Base-by-base conservation (phyloP, 2,888 invertebrate genomes). In the Drosophila hamatofila region DNA sequence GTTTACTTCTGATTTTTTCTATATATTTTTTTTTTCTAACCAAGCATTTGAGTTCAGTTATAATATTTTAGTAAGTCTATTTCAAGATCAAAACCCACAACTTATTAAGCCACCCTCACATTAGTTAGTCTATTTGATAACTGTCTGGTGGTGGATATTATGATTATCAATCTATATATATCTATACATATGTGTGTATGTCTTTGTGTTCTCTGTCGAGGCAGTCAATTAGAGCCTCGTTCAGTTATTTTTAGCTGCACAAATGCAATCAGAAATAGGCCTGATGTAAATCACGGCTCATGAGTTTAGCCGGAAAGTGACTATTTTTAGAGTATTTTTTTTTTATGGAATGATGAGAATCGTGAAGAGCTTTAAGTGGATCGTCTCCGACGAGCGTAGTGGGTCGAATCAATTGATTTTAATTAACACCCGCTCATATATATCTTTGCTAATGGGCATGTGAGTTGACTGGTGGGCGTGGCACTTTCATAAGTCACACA, bases 391-490 rank as follows among this genome's bases (percentile, higher is more conserved):
- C 27, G 27, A 41, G 46, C 35, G 35, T 25, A 27, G 46, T 37
- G 46, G 46, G 58, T 52, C 42, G 59, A 57, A 57, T 62, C 88
- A 85, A 85, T 85, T 85, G 81, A 78, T 86, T 78, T 81, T 83
- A 83, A 85, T 85, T 88, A 86, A 86, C 88, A 78, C 86, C 81
- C 84, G 69, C 88, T 68, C 30, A 30, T 21, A 44, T 14, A 16
- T 48, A 16, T 27, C 44, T 60, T 8, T 25, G 25, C 33, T 25
- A 16, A 18, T 25, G 54, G 54, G 35, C 46, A 58, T 57, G 41
- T 59, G 4, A 18, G 57, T 18, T 48, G 16, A 18, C 21, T 30
- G 33, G 23, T 61, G 46, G 78, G 76, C 73, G 73, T 76, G 76
- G 55, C 76, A 57, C 41, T 49, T 49, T 63, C 27, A 16, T 56